Evolutionary conservation across 2,797 vertebrate species (phyloP).

Genomic region (Sebastes vulpes): DNA sequence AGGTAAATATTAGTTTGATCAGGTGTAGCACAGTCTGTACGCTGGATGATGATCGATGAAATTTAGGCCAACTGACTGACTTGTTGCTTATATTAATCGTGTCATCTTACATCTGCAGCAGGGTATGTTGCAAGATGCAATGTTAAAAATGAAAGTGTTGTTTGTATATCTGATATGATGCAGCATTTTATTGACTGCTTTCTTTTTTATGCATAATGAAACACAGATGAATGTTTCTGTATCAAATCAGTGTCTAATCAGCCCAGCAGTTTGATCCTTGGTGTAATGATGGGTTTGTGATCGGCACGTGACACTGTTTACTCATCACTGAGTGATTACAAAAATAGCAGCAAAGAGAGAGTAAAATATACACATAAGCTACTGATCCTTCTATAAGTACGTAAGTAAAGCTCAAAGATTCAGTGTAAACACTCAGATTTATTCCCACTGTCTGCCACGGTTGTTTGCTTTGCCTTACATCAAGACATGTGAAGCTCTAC

Average conservation of each 20-base stretch:
- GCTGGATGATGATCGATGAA: not conserved
- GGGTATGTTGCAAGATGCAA: not conserved
- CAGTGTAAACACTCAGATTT: not conserved
- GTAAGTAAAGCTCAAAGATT: not conserved
- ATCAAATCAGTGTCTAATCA: slow-evolving; percentile 17
- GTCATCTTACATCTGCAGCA: slow-evolving; percentile 16
- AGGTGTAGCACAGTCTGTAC: not conserved
- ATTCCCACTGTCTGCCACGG: not conserved
- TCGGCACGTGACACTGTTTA: not conserved
- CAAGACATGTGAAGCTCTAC: slow-evolving; percentile 1
- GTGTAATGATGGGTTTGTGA: slow-evolving; percentile 18
- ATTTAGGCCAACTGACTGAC: not conserved
- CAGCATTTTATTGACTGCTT: slow-evolving; percentile 4
- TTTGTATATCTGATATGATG: slow-evolving; percentile 26
- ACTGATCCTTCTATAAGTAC: not conserved
- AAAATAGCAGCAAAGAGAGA: not conserved
- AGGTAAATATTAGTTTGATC: not conserved
- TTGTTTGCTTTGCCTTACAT: not conserved
- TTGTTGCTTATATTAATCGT: slow-evolving; percentile 22
- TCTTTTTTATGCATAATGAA: slow-evolving; percentile 24
- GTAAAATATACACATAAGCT: not conserved
- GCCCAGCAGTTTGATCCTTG: not conserved
- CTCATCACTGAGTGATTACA: not conserved
- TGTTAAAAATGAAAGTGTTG: slow-evolving; percentile 34
- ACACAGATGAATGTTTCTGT: slow-evolving; percentile 16